These are phyloP conservation scores for Cataglyphis hispanica DNA, from an alignment of 1,140 invertebrate species.

Conservation along the genomic window DNA sequence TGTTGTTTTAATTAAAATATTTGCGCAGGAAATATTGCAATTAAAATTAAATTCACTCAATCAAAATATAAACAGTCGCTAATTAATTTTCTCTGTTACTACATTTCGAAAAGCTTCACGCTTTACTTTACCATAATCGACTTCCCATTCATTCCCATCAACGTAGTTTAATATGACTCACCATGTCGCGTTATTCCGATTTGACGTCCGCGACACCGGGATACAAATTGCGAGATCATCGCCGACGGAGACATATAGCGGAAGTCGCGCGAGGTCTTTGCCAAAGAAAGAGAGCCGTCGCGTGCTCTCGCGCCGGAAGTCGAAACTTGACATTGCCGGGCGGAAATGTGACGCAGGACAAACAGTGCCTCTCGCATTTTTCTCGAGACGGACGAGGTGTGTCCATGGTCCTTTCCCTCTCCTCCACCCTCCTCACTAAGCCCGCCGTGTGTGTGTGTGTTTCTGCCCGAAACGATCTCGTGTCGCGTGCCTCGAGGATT, in stretches of 20 bases:
- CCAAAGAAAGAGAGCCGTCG: constrained; percentile 64
- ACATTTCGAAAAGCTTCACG: neutral
- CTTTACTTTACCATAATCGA: neutral
- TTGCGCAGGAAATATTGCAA: too few species aligned
- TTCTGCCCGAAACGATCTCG: constrained; percentile 35
- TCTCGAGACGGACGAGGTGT: constrained; percentile 84
- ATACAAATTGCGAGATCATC: constrained; percentile 39
- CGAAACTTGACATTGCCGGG: constrained; percentile 85
- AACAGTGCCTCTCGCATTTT: constrained; percentile 80
- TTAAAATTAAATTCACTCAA: too few species aligned
- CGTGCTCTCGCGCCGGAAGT: constrained; percentile 82
- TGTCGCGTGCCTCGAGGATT: constrained; percentile 77
- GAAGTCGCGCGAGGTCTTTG: constrained; percentile 64
- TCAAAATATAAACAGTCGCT: neutral
- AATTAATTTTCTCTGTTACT: neutral
- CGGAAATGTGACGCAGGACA: constrained; percentile 85
- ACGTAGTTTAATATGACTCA: neutral
- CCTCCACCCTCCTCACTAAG: neutral
- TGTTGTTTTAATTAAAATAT: neutral
- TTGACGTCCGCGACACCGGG: neutral
- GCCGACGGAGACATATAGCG: constrained; percentile 33
- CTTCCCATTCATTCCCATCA: neutral
- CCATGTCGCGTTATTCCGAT: constrained; percentile 2
- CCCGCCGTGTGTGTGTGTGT: neutral
- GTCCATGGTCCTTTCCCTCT: constrained; percentile 67